These are phyloP conservation scores for Cephus spinipes DNA, from an alignment of 2,888 invertebrate genomes.

Conservation along the genomic window DNA sequence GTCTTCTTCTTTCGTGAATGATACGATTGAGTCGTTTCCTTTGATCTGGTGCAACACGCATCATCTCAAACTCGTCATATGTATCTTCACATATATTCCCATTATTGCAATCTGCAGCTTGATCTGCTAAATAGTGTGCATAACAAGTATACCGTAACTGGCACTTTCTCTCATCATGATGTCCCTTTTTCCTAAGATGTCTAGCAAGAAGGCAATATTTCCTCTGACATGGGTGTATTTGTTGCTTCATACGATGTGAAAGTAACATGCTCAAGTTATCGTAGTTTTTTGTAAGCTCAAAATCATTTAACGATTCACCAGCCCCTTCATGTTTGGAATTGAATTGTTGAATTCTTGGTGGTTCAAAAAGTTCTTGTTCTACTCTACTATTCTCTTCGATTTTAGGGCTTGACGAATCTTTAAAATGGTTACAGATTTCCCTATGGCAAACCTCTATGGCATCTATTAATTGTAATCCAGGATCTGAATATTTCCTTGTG, in stretches of 20 bases:
- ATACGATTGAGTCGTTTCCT: conserved; percentile 27
- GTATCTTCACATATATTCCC: conserved; percentile 43
- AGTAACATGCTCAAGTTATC: conserved; percentile 44
- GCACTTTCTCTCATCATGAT: conserved; percentile 39
- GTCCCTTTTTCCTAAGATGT: conserved; percentile 25
- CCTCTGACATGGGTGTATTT: conserved; percentile 33
- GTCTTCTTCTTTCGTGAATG: conserved; percentile 37
- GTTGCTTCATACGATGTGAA: conserved; percentile 38
- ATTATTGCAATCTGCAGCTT: conserved; percentile 33
- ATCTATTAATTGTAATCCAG: not conserved
- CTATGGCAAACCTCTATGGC: not conserved
- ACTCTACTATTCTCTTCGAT: not conserved
- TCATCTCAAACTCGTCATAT: conserved; percentile 42
- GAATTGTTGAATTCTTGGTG: not conserved
- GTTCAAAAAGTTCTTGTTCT: not conserved
- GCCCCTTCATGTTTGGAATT: not conserved
- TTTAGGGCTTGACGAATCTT: not conserved
- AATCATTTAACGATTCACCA: conserved; percentile 24
- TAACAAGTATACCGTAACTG: conserved; percentile 19
- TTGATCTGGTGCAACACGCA: conserved; percentile 27
- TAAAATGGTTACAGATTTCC: not conserved
- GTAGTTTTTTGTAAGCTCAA: conserved; percentile 10
- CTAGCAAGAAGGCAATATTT: conserved; percentile 38
- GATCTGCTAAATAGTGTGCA: conserved; percentile 19
- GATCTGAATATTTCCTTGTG: not conserved